Evolutionary conservation across 2,888 invertebrate species (phyloP).

Genomic region (Aethes cnicana): DNA sequence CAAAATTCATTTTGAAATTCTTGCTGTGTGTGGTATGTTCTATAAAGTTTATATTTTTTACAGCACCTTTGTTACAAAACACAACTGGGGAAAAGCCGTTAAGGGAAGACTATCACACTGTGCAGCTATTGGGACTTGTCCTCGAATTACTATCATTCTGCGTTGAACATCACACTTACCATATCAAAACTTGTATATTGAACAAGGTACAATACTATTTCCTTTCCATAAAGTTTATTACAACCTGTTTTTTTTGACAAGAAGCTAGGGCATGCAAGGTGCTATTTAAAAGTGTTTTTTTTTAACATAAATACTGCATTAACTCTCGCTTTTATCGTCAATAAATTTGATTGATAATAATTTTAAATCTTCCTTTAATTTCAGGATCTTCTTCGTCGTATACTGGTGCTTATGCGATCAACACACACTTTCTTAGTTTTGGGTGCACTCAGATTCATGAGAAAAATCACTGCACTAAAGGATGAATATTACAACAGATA

Average conservation of each 20-base stretch:
- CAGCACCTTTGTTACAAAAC: slow-evolving; percentile 96
- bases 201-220: slow-evolving; percentile 86
- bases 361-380: background rate
- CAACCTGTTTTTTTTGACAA: no score
- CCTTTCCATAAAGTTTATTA: no score
- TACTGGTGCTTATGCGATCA: slow-evolving; percentile 97
- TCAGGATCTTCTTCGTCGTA: slow-evolving; percentile 94
- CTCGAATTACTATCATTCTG: slow-evolving; percentile 98
- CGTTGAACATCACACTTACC: slow-evolving; percentile 99
- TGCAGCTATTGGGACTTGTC: slow-evolving; percentile 96
- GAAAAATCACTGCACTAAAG: slow-evolving; percentile 97
- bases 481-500: slow-evolving; percentile 99
- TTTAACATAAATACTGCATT: no score
- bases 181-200: slow-evolving; percentile 98
- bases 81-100: slow-evolving; percentile 94
- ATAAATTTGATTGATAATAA: background rate
- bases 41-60: background rate
- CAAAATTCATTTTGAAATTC: no score
- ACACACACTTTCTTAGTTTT: slow-evolving; percentile 98
- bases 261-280: no score
- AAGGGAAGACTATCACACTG: slow-evolving; percentile 97
- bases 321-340: no score
- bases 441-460: slow-evolving; percentile 97
- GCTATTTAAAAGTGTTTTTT: no score
- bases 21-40: background rate